These are phyloP conservation scores for Apostichopus parvimensis DNA, from an alignment of 35 echinoderm and acorn worm genomes.

Conservation along the genomic window DNA sequence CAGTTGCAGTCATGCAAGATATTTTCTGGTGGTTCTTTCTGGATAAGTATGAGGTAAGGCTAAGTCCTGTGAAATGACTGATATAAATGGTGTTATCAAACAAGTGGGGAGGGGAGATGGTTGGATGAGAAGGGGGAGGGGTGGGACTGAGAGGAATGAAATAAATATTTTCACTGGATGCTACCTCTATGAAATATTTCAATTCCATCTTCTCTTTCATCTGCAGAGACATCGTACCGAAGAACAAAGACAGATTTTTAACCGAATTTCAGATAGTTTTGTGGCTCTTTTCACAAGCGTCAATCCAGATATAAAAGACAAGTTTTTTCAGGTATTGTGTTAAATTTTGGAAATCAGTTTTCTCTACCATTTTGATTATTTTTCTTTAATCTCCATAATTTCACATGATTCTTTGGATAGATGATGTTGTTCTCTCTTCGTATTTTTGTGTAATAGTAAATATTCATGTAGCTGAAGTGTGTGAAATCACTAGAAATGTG, in stretches of 20 bases:
- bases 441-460: too few relatives aligned
- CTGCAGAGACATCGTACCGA: constrained; percentile 50
- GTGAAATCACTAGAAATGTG: too few relatives aligned
- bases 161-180: too few relatives aligned
- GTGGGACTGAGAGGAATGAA: too few relatives aligned
- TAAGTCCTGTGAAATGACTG: too few relatives aligned
- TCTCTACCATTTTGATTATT: neutral
- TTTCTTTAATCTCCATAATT: neutral
- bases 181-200: neutral
- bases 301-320: constrained; percentile 95
- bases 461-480: too few relatives aligned
- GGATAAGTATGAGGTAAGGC: constrained; percentile 80
- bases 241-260: constrained; percentile 87
- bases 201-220: neutral
- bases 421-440: neutral
- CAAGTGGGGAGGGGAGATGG: neutral
- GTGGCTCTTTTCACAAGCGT: constrained; percentile 95
- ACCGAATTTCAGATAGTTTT: constrained; percentile 97
- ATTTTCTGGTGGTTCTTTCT: constrained; percentile 98
- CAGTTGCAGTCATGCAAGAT: constrained; percentile 95
- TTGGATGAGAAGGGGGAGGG: too few relatives aligned
- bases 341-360: neutral
- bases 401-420: neutral
- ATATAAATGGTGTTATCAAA: too few relatives aligned
- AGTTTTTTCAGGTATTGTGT: constrained; percentile 81